Evolutionary conservation across 2,113 vertebrate species (phyloP).

Genomic region (Mesoclemmys tuberculata): DNA sequence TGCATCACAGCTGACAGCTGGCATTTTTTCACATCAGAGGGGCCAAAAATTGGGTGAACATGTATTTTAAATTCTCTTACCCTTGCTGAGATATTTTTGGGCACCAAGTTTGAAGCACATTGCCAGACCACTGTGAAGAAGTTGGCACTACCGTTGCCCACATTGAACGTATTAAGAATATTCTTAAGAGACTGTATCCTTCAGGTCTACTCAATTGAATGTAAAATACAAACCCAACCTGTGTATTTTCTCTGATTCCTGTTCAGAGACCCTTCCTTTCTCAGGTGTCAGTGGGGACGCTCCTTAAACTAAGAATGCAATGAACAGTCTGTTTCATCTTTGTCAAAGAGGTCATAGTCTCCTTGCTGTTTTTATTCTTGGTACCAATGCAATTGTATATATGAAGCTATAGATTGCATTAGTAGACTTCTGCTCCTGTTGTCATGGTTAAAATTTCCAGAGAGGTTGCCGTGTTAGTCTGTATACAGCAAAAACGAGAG

Average conservation of each 20-base stretch:
- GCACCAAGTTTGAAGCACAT: neutral
- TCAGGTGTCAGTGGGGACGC: fast-evolving
- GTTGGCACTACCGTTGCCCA: neutral
- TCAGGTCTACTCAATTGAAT: neutral
- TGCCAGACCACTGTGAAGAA: neutral
- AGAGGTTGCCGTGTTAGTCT: too few species aligned
- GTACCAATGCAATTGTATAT: neutral
- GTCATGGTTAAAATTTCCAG: neutral
- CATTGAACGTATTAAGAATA: neutral
- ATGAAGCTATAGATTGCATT: neutral
- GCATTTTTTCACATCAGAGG: neutral
- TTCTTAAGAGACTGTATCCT: neutral
- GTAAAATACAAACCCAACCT: neutral
- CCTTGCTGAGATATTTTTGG: neutral
- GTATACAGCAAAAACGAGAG: too few species aligned
- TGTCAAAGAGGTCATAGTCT: neutral
- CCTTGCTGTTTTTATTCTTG: neutral
- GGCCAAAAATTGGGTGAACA: constrained; percentile 36
- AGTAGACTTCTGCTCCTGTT: neutral
- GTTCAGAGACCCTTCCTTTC: neutral
- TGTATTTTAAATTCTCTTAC: constrained; percentile 40
- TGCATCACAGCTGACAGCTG: constrained; percentile 7
- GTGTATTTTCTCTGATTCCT: neutral
- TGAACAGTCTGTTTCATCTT: neutral
- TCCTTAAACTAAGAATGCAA: neutral